These are phyloP conservation scores for Cichlasoma orientale DNA, from an alignment of 2,797 vertebrate genomes.

Conservation along the genomic window DNA sequence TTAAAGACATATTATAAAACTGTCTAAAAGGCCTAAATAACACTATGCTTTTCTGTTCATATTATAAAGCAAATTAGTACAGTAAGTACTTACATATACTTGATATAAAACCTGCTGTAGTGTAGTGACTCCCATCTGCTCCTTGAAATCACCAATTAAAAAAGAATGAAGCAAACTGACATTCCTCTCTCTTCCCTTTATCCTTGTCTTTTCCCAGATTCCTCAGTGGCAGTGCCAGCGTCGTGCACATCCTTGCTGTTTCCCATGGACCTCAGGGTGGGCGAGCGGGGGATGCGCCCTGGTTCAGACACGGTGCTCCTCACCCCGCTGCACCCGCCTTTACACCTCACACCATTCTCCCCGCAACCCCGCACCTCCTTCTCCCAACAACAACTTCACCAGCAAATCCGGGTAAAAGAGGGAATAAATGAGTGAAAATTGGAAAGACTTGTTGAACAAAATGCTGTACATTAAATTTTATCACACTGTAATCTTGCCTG, in stretches of 20 bases:
- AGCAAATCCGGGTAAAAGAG: slow-evolving; percentile 78
- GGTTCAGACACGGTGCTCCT: slow-evolving; percentile 88
- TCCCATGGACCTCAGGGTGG: slow-evolving; percentile 95
- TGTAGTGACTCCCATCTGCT: background rate
- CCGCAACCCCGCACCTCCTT: slow-evolving; percentile 73
- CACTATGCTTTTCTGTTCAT: background rate
- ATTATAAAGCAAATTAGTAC: background rate
- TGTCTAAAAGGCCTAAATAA: background rate
- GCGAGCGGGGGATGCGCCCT: slow-evolving; percentile 88
- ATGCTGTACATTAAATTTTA: background rate
- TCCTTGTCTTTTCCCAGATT: slow-evolving; percentile 58
- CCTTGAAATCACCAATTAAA: background rate
- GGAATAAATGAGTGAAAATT: background rate
- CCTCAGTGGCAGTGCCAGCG: slow-evolving; percentile 41
- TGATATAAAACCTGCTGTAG: background rate
- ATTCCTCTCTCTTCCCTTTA: background rate
- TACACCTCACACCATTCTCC: slow-evolving; percentile 83
- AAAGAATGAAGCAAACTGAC: background rate
- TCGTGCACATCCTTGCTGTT: slow-evolving; percentile 65
- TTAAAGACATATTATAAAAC: too few relatives aligned
- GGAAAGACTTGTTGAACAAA: background rate
- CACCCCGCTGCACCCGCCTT: slow-evolving; percentile 87
- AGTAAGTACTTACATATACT: background rate
- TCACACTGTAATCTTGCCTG: background rate
- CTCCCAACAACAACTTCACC: slow-evolving; percentile 81